Percentiles rank a stretch among this genome's conserved stretches.
phyloP scores from a whole-genome alignment of 2,888 invertebrate genomes.

The Alloscopus bannaensis region DNA sequence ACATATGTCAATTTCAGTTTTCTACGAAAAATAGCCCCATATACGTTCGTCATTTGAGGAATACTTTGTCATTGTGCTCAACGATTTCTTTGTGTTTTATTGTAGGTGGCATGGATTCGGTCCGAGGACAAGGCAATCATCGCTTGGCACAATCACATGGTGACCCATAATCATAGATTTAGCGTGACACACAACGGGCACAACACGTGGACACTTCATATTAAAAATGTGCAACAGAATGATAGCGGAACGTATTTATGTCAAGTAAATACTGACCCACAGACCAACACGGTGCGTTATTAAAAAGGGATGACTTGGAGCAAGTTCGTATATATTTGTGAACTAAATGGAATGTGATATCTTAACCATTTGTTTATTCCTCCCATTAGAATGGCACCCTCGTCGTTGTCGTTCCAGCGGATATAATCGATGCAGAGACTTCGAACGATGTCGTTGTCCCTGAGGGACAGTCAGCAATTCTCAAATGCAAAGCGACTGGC shows the following conservation, averaged over 20 bases:
- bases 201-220: constrained; percentile 94
- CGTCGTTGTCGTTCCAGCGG: constrained; percentile 74
- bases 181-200: constrained; percentile 92
- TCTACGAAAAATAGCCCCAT: constrained; percentile 5
- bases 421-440: constrained; percentile 73
- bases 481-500: constrained; percentile 74
- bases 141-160: constrained; percentile 92
- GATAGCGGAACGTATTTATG: constrained; percentile 97
- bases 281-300: too few relatives aligned
- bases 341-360: too few relatives aligned
- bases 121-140: constrained; percentile 92
- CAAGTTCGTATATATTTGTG: too few relatives aligned
- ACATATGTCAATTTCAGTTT: background rate
- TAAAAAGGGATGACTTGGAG: too few relatives aligned
- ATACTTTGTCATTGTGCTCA: background rate
- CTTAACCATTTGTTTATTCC: background rate
- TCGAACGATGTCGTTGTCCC: constrained; percentile 75
- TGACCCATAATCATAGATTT: constrained; percentile 87
- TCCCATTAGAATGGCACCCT: constrained; percentile 73
- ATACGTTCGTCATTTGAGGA: constrained; percentile 38
- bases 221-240: constrained; percentile 91
- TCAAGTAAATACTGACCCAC: constrained; percentile 94
- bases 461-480: constrained; percentile 72
- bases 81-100: background rate
- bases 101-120: constrained; percentile 93